These are phyloP conservation scores for Drosophila bocqueti DNA, from an alignment of 1,140 invertebrate species.

Conservation along the genomic window DNA sequence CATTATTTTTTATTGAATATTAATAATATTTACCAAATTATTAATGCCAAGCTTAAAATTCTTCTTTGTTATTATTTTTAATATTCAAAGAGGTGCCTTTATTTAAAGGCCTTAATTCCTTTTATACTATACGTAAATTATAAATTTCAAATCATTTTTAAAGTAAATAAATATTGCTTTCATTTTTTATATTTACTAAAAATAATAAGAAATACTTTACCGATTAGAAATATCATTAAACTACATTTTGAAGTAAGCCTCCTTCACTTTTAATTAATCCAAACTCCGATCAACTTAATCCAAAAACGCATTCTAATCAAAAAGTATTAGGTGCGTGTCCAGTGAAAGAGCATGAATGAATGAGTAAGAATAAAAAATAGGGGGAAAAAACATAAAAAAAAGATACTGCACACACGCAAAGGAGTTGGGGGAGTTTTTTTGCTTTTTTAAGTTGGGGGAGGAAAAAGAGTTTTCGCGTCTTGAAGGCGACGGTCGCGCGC, in stretches of 20 bases:
- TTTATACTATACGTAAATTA: neutral
- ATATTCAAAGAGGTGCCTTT: too few species aligned
- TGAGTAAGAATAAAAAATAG: conserved; percentile 56
- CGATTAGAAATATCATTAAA: neutral
- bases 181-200: neutral
- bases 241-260: neutral
- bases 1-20: too few species aligned
- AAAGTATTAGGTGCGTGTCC: conserved; percentile 77
- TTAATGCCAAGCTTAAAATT: too few species aligned
- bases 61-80: neutral
- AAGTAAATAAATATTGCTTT: fast-evolving
- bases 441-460: conserved; percentile 4
- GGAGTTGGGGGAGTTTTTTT: neutral
- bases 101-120: neutral
- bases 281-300: conserved; percentile 8
- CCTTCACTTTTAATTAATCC: conserved; percentile 68
- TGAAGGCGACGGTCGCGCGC: conserved; percentile 66
- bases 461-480: conserved; percentile 39
- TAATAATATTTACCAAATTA: too few species aligned
- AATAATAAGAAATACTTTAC: neutral
- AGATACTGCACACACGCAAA: conserved; percentile 60
- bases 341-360: conserved; percentile 71
- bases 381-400: conserved; percentile 6
- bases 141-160: neutral
- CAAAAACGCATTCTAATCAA: conserved; percentile 57